Evolutionary conservation across 2,797 vertebrate species (phyloP), one percentile per base, ranked within the genome.

Genomic region (Nothura maculosa): DNA sequence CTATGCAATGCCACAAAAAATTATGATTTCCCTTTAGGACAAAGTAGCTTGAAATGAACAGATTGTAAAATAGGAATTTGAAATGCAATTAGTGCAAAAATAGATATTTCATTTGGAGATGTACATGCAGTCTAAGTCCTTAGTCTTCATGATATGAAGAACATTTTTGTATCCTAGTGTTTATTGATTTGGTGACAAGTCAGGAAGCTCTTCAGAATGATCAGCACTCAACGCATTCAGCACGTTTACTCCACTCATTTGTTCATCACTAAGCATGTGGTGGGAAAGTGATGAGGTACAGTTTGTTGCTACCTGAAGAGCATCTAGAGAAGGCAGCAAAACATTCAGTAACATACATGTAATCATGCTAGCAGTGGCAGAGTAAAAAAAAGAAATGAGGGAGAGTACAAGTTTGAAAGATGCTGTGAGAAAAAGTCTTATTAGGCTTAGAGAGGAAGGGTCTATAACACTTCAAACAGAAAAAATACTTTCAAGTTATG

Each of bases 11-110:
- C 38, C 47, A 32, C 2, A 78, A 60, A 90, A 54, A 38, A 85
- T 83, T 57, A 93, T 32, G 42, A 88, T 67, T 91, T 92, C 78
- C 79, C 34, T 58, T 43, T 45, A 84, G 66, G 70, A 81, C n/a
- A 67, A 85, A 36, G 10, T 2, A 42, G 72, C 58, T 90, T 19
- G 58, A 78, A 93, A 90, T 66, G 95, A 91, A 94, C 1, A 77
- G 66, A 91, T 82, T 70, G 86, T 87, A 79, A 92, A 94, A 95
- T 75, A 64, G 28, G 28, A 79, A 90, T 76, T 82, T 28, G 16
- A 96, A 95, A 96, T 81, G 47, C 43, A 73, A 66, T 87, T 55
- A 81, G 42, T 86, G 38, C 9, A 90, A 72, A 69, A 80, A 89
- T 9, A 67, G 42, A 42, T 75, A 80, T 10, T 81, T 64, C 8